These are phyloP conservation scores for Ophioninae sp. DNA, from an alignment of 2,888 invertebrate species.

Conservation along the genomic window DNA sequence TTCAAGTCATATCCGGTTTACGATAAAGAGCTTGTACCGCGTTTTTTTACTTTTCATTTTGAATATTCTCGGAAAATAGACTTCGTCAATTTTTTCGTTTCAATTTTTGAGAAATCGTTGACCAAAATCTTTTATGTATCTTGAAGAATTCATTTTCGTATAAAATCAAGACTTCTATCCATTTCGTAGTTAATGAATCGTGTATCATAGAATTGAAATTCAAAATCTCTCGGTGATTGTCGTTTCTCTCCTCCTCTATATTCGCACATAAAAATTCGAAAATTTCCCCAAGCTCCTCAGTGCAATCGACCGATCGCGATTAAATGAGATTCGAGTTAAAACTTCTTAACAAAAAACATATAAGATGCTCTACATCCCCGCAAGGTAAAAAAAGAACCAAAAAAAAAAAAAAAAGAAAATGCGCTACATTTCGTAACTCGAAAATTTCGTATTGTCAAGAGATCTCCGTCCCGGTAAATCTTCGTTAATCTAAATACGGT, in stretches of 20 bases:
- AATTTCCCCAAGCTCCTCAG: not conserved
- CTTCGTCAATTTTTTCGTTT: not conserved
- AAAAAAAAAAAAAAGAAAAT: constrained; percentile 14
- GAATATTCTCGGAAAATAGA: not conserved
- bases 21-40: too few relatives aligned
- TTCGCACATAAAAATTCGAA: constrained; percentile 9
- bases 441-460: constrained; percentile 54
- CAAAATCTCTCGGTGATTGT: not conserved
- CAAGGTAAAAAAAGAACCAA: constrained; percentile 18
- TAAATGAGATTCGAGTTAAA: constrained; percentile 9
- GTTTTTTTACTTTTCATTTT: not conserved
- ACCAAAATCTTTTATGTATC: not conserved
- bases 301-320: constrained; percentile 2
- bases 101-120: not conserved
- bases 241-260: not conserved
- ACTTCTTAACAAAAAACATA: not conserved
- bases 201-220: not conserved
- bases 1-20: not conserved
- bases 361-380: not conserved
- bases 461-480: constrained; percentile 36
- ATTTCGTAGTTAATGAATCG: not conserved
- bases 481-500: constrained; percentile 36
- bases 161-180: not conserved
- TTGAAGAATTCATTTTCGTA: not conserved
- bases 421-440: constrained; percentile 1